phyloP scores from a whole-genome alignment of 2,888 invertebrate genomes.

The Drosophila affinis region DNA sequence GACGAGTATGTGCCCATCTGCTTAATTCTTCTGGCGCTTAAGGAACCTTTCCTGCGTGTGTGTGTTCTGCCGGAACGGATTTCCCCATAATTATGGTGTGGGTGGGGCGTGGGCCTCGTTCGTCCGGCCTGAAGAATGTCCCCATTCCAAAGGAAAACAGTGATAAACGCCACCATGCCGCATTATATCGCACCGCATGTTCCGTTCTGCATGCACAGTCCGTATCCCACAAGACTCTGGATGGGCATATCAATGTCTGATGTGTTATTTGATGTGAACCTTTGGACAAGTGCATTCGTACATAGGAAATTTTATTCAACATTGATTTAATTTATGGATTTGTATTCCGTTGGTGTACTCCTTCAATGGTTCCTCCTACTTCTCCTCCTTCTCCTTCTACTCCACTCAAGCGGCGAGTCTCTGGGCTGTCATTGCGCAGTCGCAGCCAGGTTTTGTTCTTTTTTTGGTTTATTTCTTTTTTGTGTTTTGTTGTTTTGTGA shows the following conservation, averaged over 20 bases:
- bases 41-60: neutral
- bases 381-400: conserved; percentile 16
- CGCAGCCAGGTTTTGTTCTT: conserved; percentile 30
- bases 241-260: conserved; percentile 49
- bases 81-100: conserved; percentile 38
- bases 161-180: conserved; percentile 2
- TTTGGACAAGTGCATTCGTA: conserved; percentile 74
- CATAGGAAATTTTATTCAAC: conserved; percentile 72
- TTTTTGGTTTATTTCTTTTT: conserved; percentile 24
- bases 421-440: conserved; percentile 40
- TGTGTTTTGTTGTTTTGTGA: conserved; percentile 45
- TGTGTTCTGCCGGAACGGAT: conserved; percentile 28
- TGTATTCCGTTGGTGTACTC: conserved; percentile 64
- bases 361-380: conserved; percentile 31
- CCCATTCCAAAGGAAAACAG: conserved; percentile 9
- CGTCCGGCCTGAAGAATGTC: neutral
- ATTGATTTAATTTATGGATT: conserved; percentile 69
- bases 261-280: conserved; percentile 42
- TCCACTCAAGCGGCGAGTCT: neutral
- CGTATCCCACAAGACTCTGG: conserved; percentile 16
- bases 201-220: conserved; percentile 69
- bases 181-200: conserved; percentile 22
- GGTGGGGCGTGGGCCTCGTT: neutral
- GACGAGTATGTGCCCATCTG: neutral
- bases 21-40: neutral